These are phyloP conservation scores for Sebastes trivittatus DNA, from an alignment of 2,797 vertebrate genomes.

Conservation along the genomic window DNA sequence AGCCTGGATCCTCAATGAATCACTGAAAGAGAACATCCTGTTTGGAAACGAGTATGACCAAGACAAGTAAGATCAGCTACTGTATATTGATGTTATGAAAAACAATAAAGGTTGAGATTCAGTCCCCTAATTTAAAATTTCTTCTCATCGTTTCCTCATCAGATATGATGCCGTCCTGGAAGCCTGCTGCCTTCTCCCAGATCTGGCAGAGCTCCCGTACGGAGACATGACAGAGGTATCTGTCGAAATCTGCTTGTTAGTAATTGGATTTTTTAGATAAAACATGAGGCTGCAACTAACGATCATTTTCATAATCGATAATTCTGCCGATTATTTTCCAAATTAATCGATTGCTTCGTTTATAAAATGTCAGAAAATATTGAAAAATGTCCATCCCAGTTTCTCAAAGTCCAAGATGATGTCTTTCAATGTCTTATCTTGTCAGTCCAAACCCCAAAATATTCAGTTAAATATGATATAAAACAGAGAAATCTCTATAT, in stretches of 20 bases:
- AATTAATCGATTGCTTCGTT: too few relatives aligned
- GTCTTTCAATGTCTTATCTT: too few relatives aligned
- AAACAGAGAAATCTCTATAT: too few relatives aligned
- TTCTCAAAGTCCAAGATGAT: too few relatives aligned
- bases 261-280: neutral
- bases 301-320: too few relatives aligned
- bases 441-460: too few relatives aligned
- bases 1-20: constrained; percentile 88
- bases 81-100: neutral
- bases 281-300: too few relatives aligned
- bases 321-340: too few relatives aligned
- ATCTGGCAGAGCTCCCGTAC: constrained; percentile 82
- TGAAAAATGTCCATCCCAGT: too few relatives aligned
- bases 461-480: too few relatives aligned
- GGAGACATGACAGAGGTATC: constrained; percentile 89
- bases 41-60: constrained; percentile 82
- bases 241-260: neutral
- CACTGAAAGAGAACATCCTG: constrained; percentile 86
- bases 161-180: constrained; percentile 84
- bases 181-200: constrained; percentile 85
- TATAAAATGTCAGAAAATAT: too few relatives aligned
- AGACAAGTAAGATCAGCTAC: constrained; percentile 76
- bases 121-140: neutral
- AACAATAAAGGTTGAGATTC: neutral
- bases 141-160: constrained; percentile 13